Conservation (phyloP, 2,113 vertebrate genomes). For the Semicossyphus pulcher region DNA sequence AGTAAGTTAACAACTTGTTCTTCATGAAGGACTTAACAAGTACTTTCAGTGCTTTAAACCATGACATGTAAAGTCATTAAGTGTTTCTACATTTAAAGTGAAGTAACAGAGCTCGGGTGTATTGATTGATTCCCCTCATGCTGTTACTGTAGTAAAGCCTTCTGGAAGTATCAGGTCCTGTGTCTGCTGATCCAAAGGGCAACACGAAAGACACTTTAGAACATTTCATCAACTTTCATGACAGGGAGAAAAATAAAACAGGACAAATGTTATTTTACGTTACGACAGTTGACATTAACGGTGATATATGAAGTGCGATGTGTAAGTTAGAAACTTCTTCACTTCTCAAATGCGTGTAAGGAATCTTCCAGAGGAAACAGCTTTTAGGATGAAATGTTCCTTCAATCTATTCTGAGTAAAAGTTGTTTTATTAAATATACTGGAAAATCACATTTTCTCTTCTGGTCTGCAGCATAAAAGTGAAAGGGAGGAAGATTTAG, state of each 20-base stretch:
- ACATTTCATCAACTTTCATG: conserved; percentile 73
- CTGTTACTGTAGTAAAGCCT: conserved; percentile 64
- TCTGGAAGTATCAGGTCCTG: conserved; percentile 73
- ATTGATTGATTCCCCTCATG: conserved; percentile 74
- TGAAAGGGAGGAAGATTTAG: conserved; percentile 58
- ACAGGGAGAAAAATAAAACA: conserved; percentile 67
- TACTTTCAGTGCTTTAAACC: conserved; percentile 6
- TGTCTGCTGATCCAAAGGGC: conserved; percentile 54
- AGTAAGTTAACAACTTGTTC: neutral
- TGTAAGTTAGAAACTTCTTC: conserved; percentile 56
- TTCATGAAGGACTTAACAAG: conserved; percentile 10
- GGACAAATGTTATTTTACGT: conserved; percentile 76
- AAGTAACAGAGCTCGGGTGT: conserved; percentile 57
- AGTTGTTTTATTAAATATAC: conserved; percentile 74
- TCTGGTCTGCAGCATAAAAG: conserved; percentile 62
- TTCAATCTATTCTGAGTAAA: conserved; percentile 74
- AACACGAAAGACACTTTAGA: conserved; percentile 64
- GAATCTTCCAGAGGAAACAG: conserved; percentile 62
- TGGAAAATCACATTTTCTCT: conserved; percentile 75
- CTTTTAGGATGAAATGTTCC: conserved; percentile 72
- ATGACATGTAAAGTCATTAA: conserved; percentile 23
- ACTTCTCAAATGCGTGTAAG: conserved; percentile 49
- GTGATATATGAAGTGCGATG: conserved; percentile 71
- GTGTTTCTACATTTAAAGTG: conserved; percentile 48
- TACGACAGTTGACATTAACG: conserved; percentile 69